Evolutionary conservation across 1,140 invertebrate genomes (phyloP).

Genomic region (Pogonomyrmex barbatus): DNA sequence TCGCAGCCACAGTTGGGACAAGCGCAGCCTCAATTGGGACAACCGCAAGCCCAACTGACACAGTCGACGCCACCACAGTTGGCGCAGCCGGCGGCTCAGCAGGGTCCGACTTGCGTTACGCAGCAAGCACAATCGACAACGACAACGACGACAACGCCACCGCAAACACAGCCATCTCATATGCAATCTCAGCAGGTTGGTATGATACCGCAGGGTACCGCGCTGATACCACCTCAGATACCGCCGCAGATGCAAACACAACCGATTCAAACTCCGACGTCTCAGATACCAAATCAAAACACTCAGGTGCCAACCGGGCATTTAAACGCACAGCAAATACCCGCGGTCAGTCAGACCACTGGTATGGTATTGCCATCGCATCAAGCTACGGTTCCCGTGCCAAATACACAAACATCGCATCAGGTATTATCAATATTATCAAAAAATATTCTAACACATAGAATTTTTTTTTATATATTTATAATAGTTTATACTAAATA

Average conservation of each 20-base stretch:
- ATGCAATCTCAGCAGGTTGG: constrained; percentile 78
- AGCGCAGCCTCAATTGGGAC: constrained; percentile 66
- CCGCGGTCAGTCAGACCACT: constrained; percentile 75
- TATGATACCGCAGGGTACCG: constrained; percentile 77
- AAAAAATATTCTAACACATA: constrained; percentile 78
- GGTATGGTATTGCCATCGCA: constrained; percentile 70
- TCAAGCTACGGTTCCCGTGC: constrained; percentile 71
- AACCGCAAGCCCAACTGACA: constrained; percentile 66
- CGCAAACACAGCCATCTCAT: constrained; percentile 54
- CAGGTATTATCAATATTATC: constrained; percentile 76
- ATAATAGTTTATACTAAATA: constrained; percentile 67
- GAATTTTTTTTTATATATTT: neutral
- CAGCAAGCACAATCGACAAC: constrained; percentile 69
- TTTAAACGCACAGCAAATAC: constrained; percentile 73
- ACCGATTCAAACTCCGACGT: constrained; percentile 78
- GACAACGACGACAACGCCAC: constrained; percentile 15
- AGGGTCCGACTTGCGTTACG: constrained; percentile 73
- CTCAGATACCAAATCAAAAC: constrained; percentile 66
- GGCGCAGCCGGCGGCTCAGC: constrained; percentile 71
- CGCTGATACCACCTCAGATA: constrained; percentile 75
- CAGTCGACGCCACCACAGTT: constrained; percentile 70
- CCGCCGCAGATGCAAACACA: constrained; percentile 78
- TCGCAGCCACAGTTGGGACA: constrained; percentile 70
- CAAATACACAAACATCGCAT: constrained; percentile 75
- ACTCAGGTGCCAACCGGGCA: constrained; percentile 63